Base-by-base conservation (phyloP, 1,140 invertebrate genomes). In the Aphelinus atriplicis region DNA sequence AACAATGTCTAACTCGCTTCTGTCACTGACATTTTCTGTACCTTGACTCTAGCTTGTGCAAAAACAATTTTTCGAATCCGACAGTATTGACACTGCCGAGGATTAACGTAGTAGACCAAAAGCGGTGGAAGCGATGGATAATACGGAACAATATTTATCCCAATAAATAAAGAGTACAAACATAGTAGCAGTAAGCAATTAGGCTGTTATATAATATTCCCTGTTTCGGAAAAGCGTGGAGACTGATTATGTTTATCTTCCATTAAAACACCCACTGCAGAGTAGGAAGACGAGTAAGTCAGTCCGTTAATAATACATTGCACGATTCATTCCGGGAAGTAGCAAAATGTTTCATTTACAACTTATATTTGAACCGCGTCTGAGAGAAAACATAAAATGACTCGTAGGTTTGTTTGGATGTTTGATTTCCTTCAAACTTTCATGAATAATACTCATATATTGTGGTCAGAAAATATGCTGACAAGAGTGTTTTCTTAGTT, bases 191-290 rank as follows among this genome's bases (percentile, higher is more conserved):
- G 26, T 26, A 26, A 26, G 26, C 26, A 86, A 86, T 85, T 84
- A 83, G 81, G 79, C 67, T 71, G 80, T 80, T 78, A 83, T 86
- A 87, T 86, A 85, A 86, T 86, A 86, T 87, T 86, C 85, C 76
- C 81, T 85, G 81, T 85, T 86, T 84, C 79, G 79, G 73, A 75
- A 76, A 68, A 73, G 75, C 71, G 42, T 53, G 62, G 71, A 82
- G 82, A 85, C 86, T 86, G 85, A 85, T 87, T 86, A 84, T 87
- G 86, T 87, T 87, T 86, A 86, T 84, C 83, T 87, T 87, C 86
- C 84, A 87, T 87, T 87, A 87, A 81, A 86, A 81, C 80, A 79
- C 78, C 79, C 78, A 76, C 76, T 62, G 67, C 26, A 26, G 26
- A 26, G 26, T 72, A 77, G 80, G 76, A 42, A 61, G 64, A 76